These are phyloP conservation scores for Pipa parva DNA, from an alignment of 2,113 vertebrate genomes.

Conservation along the genomic window DNA sequence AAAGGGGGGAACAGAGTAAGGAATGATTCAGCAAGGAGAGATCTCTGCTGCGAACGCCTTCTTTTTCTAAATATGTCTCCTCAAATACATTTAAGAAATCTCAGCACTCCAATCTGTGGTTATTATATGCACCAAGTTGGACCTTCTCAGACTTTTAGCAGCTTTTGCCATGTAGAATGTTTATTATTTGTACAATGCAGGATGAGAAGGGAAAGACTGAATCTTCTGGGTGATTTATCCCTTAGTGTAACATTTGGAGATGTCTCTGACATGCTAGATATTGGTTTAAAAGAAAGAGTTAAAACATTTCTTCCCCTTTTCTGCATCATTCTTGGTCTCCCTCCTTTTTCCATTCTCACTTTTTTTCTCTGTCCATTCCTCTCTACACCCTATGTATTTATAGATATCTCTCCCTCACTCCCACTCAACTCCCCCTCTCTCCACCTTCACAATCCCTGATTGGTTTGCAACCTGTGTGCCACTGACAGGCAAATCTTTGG, in stretches of 20 bases:
- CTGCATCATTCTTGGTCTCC: neutral
- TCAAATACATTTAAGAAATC: too few species aligned
- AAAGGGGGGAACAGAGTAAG: conserved; percentile 20
- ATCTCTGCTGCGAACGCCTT: conserved; percentile 29
- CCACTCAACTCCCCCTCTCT: conserved; percentile 42
- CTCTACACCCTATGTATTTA: conserved; percentile 39
- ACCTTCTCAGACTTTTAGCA: too few species aligned
- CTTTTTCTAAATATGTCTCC: too few species aligned
- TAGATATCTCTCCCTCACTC: conserved; percentile 43
- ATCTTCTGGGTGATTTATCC: neutral
- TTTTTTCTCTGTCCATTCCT: conserved; percentile 33
- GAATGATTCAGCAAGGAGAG: conserved; percentile 37
- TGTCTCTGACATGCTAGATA: neutral
- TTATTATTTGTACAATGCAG: too few species aligned
- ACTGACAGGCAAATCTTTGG: conserved; percentile 35
- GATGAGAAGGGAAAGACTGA: too few species aligned
- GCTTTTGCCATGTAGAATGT: too few species aligned
- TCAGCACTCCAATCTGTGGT: too few species aligned
- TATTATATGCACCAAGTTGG: too few species aligned
- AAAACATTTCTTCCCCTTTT: neutral
- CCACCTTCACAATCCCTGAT: conserved; percentile 40
- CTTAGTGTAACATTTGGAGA: neutral
- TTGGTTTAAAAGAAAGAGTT: neutral
- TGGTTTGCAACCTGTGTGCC: conserved; percentile 43
- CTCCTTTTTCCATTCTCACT: conserved; percentile 16